Base-by-base conservation (phyloP, 2,113 vertebrate genomes). In the Toxostoma redivivum region DNA sequence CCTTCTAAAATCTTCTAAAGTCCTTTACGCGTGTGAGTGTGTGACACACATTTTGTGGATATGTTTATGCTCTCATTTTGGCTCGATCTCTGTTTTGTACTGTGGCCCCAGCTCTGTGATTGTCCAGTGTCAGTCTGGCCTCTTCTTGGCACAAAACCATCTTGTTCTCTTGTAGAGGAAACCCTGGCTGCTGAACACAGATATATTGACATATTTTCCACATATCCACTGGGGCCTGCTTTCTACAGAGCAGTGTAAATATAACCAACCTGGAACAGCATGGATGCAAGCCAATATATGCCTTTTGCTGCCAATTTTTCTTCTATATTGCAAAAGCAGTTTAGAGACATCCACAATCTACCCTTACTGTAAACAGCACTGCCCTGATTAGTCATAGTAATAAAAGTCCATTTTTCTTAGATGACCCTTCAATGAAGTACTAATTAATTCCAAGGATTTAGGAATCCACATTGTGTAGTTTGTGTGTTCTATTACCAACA, bases 141-240 rank as follows among this genome's bases (percentile, higher is more conserved):
- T 89, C 40, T 48, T 57, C 35, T 83, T 92, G 88, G 88, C 82
- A 70, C 38, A 28, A 90, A 88, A 23, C 15, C 45, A 88, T 25
- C 27, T 86, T 70, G 10, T 81, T 83, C 67, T 54, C 18, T 51
- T 67, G 62, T 70, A 62, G 71, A 94, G 82, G 82, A 93, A 93
- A 58, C 47, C 12, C 76, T 95, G 86, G 58, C 82, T 71, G 71
- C 80, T 92, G 85, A 94, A 62, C 71, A 70, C 64, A 78, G 80
- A 95, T 92, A 93, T 81, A 58, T 86, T 93, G 86, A 93, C 88
- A 86, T 95, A 90, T 67, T 90, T 97, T 90, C 82, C 76, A 78
- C 80, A 51, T 88, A 90, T 47, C 86, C 91, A 67, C 56, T 28
- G 88, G 45, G 82, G 42, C 37, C 71, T 93, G 76, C 91, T 90